Conservation (phyloP, 2,888 invertebrate species). For the Trissolcus brochymenae region DNA sequence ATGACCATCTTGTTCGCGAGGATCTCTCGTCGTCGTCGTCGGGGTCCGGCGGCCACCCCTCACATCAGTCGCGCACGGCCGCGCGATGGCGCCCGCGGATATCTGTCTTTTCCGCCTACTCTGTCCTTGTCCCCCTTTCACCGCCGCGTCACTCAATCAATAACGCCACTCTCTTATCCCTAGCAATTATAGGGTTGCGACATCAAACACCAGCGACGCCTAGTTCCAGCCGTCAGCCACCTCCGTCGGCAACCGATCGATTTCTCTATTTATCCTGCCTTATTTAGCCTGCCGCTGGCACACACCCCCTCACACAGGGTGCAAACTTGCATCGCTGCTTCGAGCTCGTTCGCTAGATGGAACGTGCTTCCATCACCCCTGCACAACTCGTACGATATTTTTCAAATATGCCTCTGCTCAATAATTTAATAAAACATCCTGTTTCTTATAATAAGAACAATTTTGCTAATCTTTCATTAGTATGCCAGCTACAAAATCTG, state of each 20-base stretch:
- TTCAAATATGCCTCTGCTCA: too few relatives aligned
- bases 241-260: constrained; percentile 53
- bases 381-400: background rate
- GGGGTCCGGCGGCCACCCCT: constrained; percentile 59
- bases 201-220: constrained; percentile 41
- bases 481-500: background rate
- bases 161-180: constrained; percentile 56
- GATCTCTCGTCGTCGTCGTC: constrained; percentile 45
- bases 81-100: constrained; percentile 60
- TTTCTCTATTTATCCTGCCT: too few relatives aligned
- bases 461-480: too few relatives aligned
- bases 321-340: background rate
- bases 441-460: too few relatives aligned
- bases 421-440: too few relatives aligned
- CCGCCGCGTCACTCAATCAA: constrained; percentile 57
- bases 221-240: background rate
- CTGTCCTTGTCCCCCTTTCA: constrained; percentile 55
- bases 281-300: constrained; percentile 12
- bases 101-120: constrained; percentile 43
- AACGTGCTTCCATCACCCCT: background rate
- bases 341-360: constrained; percentile 10
- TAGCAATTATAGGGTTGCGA: constrained; percentile 56
- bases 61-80: constrained; percentile 57
- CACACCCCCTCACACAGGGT: background rate
- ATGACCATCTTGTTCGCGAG: constrained; percentile 80